A percentile compares a stretch with the other conserved stretches of the same genome.
Conservation (phyloP, 2,113 vertebrate species). For the Actinemys pallida region DNA sequence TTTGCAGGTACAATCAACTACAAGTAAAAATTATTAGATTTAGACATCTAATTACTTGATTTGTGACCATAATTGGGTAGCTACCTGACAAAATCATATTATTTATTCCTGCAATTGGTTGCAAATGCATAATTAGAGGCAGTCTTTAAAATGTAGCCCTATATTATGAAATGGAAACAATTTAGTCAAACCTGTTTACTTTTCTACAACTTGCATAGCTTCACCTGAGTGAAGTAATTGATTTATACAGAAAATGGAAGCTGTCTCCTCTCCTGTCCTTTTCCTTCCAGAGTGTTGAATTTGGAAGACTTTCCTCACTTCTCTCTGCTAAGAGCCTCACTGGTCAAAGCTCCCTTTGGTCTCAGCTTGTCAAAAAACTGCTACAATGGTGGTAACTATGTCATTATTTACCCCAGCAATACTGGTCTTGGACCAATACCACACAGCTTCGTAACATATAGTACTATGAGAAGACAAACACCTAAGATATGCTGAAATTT, state of each 20-base stretch:
- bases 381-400: slow-evolving; percentile 12
- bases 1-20: background rate
- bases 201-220: slow-evolving; percentile 12
- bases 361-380: slow-evolving; percentile 24
- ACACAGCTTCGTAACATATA: background rate
- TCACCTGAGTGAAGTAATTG: slow-evolving; percentile 19
- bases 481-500: background rate
- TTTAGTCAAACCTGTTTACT: background rate
- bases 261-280: background rate
- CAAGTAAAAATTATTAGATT: background rate
- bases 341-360: background rate
- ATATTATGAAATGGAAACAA: background rate
- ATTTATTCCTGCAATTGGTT: background rate
- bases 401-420: background rate
- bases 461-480: slow-evolving; percentile 8
- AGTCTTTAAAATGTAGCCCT: background rate
- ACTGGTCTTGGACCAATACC: background rate
- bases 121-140: background rate
- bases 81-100: background rate
- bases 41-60: background rate
- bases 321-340: background rate
- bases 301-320: slow-evolving; percentile 2
- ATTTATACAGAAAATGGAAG: background rate
- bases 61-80: background rate
- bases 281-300: background rate